Percentiles rank a stretch among this genome's conserved stretches.
Evolutionary conservation across 1,140 invertebrate species (phyloP).

Genomic region (Bombus haemorrhoidalis): DNA sequence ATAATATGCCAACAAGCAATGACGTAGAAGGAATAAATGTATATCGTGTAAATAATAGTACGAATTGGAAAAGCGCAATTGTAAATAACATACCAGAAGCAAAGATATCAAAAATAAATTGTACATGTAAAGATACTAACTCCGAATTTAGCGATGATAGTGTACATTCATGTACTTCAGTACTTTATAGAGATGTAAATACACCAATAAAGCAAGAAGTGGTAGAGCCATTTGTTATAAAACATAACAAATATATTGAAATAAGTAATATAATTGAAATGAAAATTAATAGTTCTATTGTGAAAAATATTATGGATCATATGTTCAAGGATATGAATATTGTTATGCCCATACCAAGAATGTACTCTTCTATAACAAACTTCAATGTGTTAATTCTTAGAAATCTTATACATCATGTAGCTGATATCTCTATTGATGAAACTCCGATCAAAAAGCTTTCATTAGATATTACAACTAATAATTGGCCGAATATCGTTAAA

Average conservation of each 20-base stretch:
- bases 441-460: constrained; percentile 35
- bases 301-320: not conserved
- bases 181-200: constrained; percentile 17
- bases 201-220: not conserved
- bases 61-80: constrained; percentile 25
- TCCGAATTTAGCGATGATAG: constrained; percentile 2
- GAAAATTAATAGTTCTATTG: not conserved
- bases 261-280: not conserved
- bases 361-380: constrained; percentile 9
- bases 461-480: constrained; percentile 15
- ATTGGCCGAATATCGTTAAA: constrained; percentile 18
- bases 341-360: constrained; percentile 7
- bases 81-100: constrained; percentile 52
- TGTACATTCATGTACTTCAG: constrained; percentile 13
- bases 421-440: constrained; percentile 58
- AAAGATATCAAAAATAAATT: constrained; percentile 37
- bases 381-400: constrained; percentile 56
- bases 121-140: constrained; percentile 25
- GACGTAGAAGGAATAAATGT: constrained; percentile 5
- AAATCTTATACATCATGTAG: constrained; percentile 66
- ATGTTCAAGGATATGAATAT: not conserved
- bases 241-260: constrained; percentile 18
- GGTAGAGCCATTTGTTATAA: not conserved
- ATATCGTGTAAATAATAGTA: constrained; percentile 23
- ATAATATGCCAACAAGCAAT: constrained; percentile 13